These are phyloP conservation scores for Cheilinus undulatus DNA, from an alignment of 2,113 vertebrate genomes.

Conservation along the genomic window DNA sequence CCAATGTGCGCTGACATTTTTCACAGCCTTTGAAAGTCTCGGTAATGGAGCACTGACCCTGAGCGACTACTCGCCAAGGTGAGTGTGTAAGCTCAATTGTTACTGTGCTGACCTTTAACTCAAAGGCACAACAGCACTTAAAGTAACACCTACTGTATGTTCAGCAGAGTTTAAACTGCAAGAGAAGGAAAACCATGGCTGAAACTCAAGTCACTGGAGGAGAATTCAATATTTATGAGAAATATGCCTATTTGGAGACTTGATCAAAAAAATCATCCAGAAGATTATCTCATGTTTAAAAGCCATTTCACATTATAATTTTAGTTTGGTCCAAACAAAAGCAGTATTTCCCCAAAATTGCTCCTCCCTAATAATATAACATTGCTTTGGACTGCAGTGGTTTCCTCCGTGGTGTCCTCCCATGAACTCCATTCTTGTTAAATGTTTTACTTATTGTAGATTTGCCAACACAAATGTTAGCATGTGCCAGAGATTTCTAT, in stretches of 20 bases:
- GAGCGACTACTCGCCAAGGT: not conserved
- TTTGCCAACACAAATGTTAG: no score
- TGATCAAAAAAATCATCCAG: not conserved
- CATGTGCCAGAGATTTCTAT: no score
- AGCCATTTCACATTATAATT: not conserved
- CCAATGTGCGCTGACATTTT: constrained; percentile 44
- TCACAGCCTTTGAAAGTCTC: constrained; percentile 13
- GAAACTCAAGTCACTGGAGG: no score
- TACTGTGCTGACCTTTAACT: constrained; percentile 14
- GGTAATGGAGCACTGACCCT: constrained; percentile 29
- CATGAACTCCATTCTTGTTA: no score
- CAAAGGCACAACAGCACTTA: not conserved
- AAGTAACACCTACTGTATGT: not conserved
- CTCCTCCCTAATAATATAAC: no score
- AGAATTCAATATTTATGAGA: no score
- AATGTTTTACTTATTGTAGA: no score
- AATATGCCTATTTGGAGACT: not conserved
- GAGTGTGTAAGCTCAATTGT: constrained; percentile 11
- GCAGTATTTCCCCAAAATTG: no score
- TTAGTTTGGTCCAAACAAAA: no score
- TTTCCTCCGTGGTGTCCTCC: no score
- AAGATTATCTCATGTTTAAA: no score
- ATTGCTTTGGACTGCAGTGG: no score
- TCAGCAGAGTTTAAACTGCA: not conserved
- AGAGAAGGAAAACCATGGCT: not conserved